Evolutionary conservation across 1,140 invertebrate genomes (phyloP), one percentile per base, ranked within the genome.

Genomic region (Aphidius ervi): DNA sequence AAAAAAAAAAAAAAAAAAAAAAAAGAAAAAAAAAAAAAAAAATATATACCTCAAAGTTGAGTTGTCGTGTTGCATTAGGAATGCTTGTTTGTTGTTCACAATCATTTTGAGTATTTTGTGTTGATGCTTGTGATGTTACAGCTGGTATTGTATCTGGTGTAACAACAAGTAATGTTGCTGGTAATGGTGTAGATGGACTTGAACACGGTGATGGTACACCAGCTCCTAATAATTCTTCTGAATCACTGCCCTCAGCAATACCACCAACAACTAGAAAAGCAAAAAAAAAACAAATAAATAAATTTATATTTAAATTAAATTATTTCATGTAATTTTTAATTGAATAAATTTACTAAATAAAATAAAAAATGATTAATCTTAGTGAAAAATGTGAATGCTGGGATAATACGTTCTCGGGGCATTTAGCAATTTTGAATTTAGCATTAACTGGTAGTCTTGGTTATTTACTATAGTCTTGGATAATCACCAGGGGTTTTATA

Each of bases 221-320:
- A 53, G 68, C 70, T 48, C 68, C 70, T 58, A 78, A 70, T 56
- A 78, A 69, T 65, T 77, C 75, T 62, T 78, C 76, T 61, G 76
- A 76, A 65, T 78, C 76, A 68, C 76, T 78, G 65, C 72, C 76
- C 67, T 78, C 76, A 49, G 75, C 72, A 60, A 74, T 74, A 54
- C 74, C 72, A 54, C 71, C 72, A 63, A 76, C 73, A 63, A 76
- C 74, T 77, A 67, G 23, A 75, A 75, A 42, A 46, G 55, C 50
- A 49, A 40, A 8, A 58, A 54, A 10, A 46, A 62, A 53, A n/a
- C 9, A 56, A 16, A 16, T 16, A 16, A 16, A 16, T 16, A 16
- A 16, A 16, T 16, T 16, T 16, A 16, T 0, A 16, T 16, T 16
- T 16, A 16, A 16, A 16, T 16, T 16, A 16, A 16, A 16, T 16